Base-by-base conservation (phyloP, 2,797 vertebrate species). In the Micromesistius poutassou region DNA sequence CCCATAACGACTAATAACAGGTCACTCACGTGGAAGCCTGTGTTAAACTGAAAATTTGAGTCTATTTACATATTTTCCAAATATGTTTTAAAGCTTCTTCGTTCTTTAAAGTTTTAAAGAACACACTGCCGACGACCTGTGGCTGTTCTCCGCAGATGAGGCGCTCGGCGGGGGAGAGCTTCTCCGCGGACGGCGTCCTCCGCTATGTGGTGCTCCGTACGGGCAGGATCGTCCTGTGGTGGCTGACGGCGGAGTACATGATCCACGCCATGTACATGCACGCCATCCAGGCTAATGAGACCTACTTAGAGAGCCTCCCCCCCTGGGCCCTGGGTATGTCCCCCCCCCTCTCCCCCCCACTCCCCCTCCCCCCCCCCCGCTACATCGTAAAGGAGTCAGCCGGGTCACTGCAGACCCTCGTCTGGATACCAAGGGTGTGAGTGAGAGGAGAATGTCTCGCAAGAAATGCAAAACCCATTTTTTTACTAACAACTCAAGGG, bases 221-320 rank as follows among this genome's bases (percentile, higher is more conserved):
- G 38, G 85, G 92, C 77, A 95, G 96, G 74, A 93, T 99, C 85
- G 83, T 95, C 30, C 84, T 94, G 79, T 98, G 96, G 96, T 99
- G 98, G 98, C 93, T 91, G 78, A 88, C 97, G 78, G 97, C 96
- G 0, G 97, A 99, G 90, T 90, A 94, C 90, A 95, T 99, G 96
- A 93, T 96, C 80, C 97, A 97, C 71, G 81, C 94, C 22, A 96
- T 98, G 96, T 98, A 98, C 89, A 96, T 98, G 90, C 97, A 99
- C 79, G 93, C 95, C 84, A 94, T 99, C 86, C 97, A 94, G 83
- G 93, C 93, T 87, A 96, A 95, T 70, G 88, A 92, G 90, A 89
- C 93, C 38, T 95, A 96, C 82, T 91, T 99, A 89, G 92, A 94
- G 85, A 90, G 95, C 22, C 94, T 96, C 19, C 95, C 96, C 25